Conservation (phyloP, 2,113 vertebrate genomes). For the Rhinopomastus cyanomelas region DNA sequence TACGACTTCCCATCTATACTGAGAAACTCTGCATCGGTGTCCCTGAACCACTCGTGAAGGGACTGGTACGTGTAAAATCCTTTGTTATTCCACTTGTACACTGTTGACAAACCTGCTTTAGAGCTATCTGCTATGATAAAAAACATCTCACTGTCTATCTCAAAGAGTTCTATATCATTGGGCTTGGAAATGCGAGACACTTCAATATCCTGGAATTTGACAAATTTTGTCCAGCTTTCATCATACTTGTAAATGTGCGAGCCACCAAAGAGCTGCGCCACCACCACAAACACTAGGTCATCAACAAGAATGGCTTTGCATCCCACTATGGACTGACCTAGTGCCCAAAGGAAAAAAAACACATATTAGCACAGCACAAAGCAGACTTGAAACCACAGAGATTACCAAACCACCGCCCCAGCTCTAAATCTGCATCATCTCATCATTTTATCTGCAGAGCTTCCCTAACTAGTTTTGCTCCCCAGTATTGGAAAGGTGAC, state of each 20-base stretch:
- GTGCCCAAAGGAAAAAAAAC: conserved; percentile 25
- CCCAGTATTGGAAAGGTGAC: not conserved
- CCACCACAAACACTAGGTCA: conserved; percentile 95
- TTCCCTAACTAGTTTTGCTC: not conserved
- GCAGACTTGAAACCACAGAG: not conserved
- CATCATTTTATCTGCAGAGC: not conserved
- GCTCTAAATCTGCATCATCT: not conserved
- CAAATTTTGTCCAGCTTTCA: conserved; percentile 94
- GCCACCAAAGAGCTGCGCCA: conserved; percentile 96
- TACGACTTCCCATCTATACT: conserved; percentile 91
- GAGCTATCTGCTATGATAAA: conserved; percentile 98
- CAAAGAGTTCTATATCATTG: conserved; percentile 94
- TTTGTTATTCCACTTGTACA: conserved; percentile 97
- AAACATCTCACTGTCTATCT: conserved; percentile 90
- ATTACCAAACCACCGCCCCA: not conserved
- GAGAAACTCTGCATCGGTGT: conserved; percentile 93
- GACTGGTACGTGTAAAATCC: conserved; percentile 97
- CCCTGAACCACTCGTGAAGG: conserved; percentile 96
- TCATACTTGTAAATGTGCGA: conserved; percentile 98
- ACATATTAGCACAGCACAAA: conserved; percentile 6
- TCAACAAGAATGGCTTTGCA: conserved; percentile 95
- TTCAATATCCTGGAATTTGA: conserved; percentile 97
- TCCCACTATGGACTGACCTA: conserved; percentile 96
- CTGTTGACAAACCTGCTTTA: conserved; percentile 94
- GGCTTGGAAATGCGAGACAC: conserved; percentile 97